Evolutionary conservation across 1,140 invertebrate genomes (phyloP).

Genomic region (Drosophila trapezifrons): DNA sequence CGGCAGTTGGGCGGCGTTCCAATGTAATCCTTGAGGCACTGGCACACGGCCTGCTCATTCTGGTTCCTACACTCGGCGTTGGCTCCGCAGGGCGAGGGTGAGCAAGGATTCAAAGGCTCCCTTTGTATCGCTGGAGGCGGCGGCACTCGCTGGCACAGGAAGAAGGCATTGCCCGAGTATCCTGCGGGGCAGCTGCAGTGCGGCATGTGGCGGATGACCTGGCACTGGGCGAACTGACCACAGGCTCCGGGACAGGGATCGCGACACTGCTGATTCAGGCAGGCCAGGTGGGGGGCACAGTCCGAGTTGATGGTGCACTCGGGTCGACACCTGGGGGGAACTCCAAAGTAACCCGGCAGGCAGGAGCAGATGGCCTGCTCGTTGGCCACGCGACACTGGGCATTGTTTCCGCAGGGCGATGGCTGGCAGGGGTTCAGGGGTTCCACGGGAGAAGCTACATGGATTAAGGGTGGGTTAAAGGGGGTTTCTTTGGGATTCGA

Average conservation of each 20-base stretch:
- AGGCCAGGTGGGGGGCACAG: slow-evolving; percentile 87
- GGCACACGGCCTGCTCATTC: slow-evolving; percentile 90
- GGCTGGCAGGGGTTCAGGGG: slow-evolving; percentile 87
- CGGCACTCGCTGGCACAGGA: slow-evolving; percentile 74
- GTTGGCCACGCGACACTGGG: slow-evolving; percentile 87
- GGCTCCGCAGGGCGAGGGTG: slow-evolving; percentile 90
- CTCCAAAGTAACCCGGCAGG: slow-evolving; percentile 86
- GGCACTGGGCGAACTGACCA: slow-evolving; percentile 89
- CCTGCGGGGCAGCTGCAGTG: slow-evolving; percentile 90
- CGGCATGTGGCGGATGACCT: slow-evolving; percentile 92
- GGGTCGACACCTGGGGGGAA: slow-evolving; percentile 87
- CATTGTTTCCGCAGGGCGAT: slow-evolving; percentile 90
- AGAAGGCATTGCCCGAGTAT: slow-evolving; percentile 93
- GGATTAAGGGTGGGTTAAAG: background rate
- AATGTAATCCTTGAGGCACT: slow-evolving; percentile 89
- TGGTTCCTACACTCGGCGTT: slow-evolving; percentile 88
- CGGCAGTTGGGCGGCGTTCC: slow-evolving; percentile 91
- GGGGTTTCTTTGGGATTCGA: slow-evolving; percentile 57
- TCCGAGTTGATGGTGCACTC: slow-evolving; percentile 88
- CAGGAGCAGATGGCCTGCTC: slow-evolving; percentile 88
- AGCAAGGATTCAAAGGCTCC: slow-evolving; percentile 86
- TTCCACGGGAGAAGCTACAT: slow-evolving; percentile 62
- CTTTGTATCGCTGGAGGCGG: slow-evolving; percentile 57
- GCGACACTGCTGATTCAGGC: slow-evolving; percentile 89
- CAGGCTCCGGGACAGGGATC: slow-evolving; percentile 89